Base-by-base conservation (phyloP, 2,113 vertebrate species). In the Vanacampus margaritifer region DNA sequence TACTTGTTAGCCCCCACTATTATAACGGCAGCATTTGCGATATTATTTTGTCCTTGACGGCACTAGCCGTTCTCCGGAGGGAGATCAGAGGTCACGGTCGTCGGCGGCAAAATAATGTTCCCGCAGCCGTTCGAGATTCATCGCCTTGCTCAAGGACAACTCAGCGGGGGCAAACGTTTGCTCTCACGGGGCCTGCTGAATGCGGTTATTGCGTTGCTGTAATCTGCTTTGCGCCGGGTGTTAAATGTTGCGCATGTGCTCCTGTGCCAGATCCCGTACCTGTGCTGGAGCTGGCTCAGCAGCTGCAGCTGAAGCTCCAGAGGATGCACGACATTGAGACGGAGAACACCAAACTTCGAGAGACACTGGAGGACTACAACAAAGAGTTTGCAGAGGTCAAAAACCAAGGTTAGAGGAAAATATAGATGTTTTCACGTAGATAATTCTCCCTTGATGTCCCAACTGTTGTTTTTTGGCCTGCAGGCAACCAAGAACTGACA, bases 321-420 rank as follows among this genome's bases (percentile, higher is more conserved):
- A 94, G 93, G 74, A 94, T 98, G 93, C 95, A 99, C 24, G 97
- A 99, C 82, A 95, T 98, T 84, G 97, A 99, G 91, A 98, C 94
- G 0, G 97, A 99, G 87, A 99, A 98, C 92, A 95, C 95, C 91
- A 99, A 99, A 77, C 95, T 99, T 78, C 89, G 97, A 74, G 96
- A 99, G 88, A 99, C 97, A 53, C 94, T 99, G 64, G 96, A 98
- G 87, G 97, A 99, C 60, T 99, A 99, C 89, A 98, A 97, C 77
- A 99, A 97, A 87, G 97, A 99, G 89, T 99, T 99, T 26, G 94
- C 97, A 0, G 95, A 98, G 85, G 96, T 99, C 81, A 98, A 98
- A 90, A 98, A 98, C 89, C 97, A 99, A 92, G 97, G 97, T 99
- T 79, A 84, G 93, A 69, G 58, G 62, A 17, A 37, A 45, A 26